A percentile compares a stretch with the other conserved stretches of the same genome.
Conservation (phyloP, 2,113 vertebrate species). For the Salvelinus fontinalis region DNA sequence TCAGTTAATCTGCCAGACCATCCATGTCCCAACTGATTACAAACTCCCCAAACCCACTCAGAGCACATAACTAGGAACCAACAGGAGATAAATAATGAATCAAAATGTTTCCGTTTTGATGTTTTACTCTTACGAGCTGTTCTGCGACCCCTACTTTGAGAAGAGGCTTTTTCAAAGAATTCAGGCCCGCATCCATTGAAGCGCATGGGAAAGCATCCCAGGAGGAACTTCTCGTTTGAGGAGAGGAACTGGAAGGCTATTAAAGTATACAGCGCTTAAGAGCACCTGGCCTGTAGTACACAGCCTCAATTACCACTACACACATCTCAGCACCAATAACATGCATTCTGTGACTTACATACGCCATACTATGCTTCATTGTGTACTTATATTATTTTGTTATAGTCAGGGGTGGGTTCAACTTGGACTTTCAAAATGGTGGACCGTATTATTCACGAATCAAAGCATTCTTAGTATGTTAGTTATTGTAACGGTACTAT, state of each 20-base stretch:
- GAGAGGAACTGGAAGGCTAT: conserved; percentile 41
- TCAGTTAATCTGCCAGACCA: background rate
- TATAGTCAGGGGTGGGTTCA: background rate
- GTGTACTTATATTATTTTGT: background rate
- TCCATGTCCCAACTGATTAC: conserved; percentile 4
- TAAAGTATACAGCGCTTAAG: conserved; percentile 31
- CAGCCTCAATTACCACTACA: background rate
- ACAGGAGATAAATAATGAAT: conserved; percentile 62
- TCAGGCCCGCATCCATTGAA: conserved; percentile 52
- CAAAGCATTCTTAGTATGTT: too few species aligned
- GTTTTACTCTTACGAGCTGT: conserved; percentile 26
- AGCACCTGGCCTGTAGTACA: conserved; percentile 3
- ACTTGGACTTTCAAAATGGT: background rate
- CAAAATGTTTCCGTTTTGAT: conserved; percentile 54
- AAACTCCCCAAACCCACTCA: conserved; percentile 4
- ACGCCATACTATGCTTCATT: too few species aligned
- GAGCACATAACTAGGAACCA: conserved; percentile 20
- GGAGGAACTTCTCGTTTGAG: conserved; percentile 21
- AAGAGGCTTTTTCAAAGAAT: conserved; percentile 48
- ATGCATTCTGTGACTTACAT: background rate
- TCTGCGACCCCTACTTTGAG: conserved; percentile 55
- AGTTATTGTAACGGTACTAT: too few species aligned
- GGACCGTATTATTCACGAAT: background rate
- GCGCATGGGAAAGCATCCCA: conserved; percentile 47
- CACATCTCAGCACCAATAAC: background rate